phyloP scores from a whole-genome alignment of 2,113 vertebrate species.

The Meles meles region DNA sequence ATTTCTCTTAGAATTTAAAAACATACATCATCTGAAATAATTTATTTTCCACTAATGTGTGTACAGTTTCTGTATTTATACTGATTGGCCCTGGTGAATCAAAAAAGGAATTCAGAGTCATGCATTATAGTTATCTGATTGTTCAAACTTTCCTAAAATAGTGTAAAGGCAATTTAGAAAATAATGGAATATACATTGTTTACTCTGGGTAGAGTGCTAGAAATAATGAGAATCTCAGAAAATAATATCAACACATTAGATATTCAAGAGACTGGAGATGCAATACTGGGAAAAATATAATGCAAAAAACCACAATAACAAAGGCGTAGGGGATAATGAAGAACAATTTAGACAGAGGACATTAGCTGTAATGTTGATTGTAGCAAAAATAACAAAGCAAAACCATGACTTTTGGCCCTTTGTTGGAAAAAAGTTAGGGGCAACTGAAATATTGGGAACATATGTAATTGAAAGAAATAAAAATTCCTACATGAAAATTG shows the following conservation, averaged over 20 bases:
- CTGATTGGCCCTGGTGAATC: neutral
- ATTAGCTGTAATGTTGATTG: slow-evolving; percentile 18
- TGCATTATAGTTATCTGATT: slow-evolving; percentile 6
- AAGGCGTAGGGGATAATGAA: slow-evolving; percentile 20
- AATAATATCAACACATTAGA: slow-evolving; percentile 71
- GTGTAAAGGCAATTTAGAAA: slow-evolving; percentile 68
- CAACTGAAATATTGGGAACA: slow-evolving; percentile 30
- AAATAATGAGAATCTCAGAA: slow-evolving; percentile 74
- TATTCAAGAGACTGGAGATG: slow-evolving; percentile 66
- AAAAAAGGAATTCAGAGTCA: slow-evolving; percentile 36
- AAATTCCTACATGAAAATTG: slow-evolving; percentile 41
- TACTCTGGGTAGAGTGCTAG: slow-evolving; percentile 68
- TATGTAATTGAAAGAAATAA: slow-evolving; percentile 39
- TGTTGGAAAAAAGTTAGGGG: neutral
- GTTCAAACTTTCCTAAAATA: slow-evolving; percentile 75
- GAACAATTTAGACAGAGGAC: slow-evolving; percentile 73
- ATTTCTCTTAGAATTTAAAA: slow-evolving; percentile 38
- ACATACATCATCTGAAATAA: neutral
- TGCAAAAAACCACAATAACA: slow-evolving; percentile 57
- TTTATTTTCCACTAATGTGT: neutral
- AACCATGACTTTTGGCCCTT: neutral
- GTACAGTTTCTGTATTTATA: neutral
- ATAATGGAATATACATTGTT: slow-evolving; percentile 74
- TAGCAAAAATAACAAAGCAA: neutral
- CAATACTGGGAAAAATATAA: slow-evolving; percentile 69